Evolutionary conservation across 1,140 invertebrate genomes (phyloP), one percentile per base, ranked within the genome.

Genomic region (Nixonia krombeini): DNA sequence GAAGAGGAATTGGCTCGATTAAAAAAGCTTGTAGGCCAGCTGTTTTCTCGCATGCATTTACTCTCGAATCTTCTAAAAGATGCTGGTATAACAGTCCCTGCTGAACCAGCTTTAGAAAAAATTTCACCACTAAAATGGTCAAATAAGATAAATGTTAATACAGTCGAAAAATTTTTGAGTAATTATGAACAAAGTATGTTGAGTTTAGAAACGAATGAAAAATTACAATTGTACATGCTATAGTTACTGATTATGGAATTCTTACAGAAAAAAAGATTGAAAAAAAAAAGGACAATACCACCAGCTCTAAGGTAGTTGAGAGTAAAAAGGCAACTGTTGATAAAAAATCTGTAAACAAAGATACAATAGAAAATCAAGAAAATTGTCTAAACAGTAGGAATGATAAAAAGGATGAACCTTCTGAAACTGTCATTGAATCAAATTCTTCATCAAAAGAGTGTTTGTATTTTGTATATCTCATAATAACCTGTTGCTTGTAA

Each of bases 91-190:
- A 72, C 78, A 26, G 79, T 85, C 4, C 84, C 84, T 7, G 80
- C 78, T 16, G 84, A 85, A 40, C 84, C 84, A 45, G 83, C 83
- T 4, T 63, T 85, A 46, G 84, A 85, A 65, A 85, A 83, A 70
- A 84, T 85, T 68, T 85, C 82, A 26, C 82, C 83, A 1, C 62
- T 83, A 1, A 84, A 85, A 62, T 86, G 85, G 84, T 84, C 82
- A 0, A 86, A 85, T 49, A 86, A 84, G 73, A 82, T 86, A 26
- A 85, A 82, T 46, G 74, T 81, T 5, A 82, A 83, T 13, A 81
- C 79, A 10, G 71, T 63, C 15, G 79, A 84, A 35, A 76, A 73
- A 7, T 74, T 74, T 67, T 42, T 80, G 23, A 45, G 72, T 75
- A 37, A 67, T 71, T 66, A 59, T 64, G 69, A 76, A 50, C 74